These are phyloP conservation scores for Hirundichthys speculiger DNA, from an alignment of 2,113 vertebrate genomes.

Conservation along the genomic window DNA sequence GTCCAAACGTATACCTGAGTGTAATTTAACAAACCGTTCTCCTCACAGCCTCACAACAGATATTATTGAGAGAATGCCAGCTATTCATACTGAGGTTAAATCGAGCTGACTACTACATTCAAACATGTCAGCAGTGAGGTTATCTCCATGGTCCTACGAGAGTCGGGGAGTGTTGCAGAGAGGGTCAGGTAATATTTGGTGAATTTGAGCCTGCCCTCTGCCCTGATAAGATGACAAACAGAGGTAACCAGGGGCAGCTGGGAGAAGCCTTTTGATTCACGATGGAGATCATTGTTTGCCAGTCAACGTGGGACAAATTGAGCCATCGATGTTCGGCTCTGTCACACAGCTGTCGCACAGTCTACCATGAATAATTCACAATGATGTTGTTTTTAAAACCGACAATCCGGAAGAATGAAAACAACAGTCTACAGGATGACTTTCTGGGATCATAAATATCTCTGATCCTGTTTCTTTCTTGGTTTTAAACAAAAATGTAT, in stretches of 20 bases:
- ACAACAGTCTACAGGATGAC: conserved; percentile 22
- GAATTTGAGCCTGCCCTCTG: conserved; percentile 24
- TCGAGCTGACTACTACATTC: too few relatives aligned
- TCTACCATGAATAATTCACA: conserved; percentile 11
- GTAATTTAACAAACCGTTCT: too few relatives aligned
- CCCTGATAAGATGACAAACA: conserved; percentile 17
- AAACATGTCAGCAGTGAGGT: too few relatives aligned
- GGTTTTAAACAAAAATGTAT: too few relatives aligned
- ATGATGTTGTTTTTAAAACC: conserved; percentile 31
- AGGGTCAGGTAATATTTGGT: conserved; percentile 13
- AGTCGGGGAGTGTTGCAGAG: background rate
- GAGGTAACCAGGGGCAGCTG: background rate
- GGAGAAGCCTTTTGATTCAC: conserved; percentile 39
- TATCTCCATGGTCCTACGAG: too few relatives aligned
- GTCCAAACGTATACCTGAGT: too few relatives aligned
- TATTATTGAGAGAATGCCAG: too few relatives aligned
- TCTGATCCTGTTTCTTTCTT: too few relatives aligned
- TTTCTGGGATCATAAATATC: background rate
- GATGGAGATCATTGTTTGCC: conserved; percentile 47
- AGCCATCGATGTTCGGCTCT: conserved; percentile 16
- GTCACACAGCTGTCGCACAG: conserved; percentile 24
- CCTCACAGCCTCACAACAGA: too few relatives aligned
- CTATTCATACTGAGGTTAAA: too few relatives aligned
- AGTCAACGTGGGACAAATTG: conserved; percentile 47
- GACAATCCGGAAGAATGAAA: too few relatives aligned